Percentiles rank a stretch among this genome's conserved stretches.
phyloP scores from a whole-genome alignment of 2,797 vertebrate genomes.

The Telmatherina bonti region DNA sequence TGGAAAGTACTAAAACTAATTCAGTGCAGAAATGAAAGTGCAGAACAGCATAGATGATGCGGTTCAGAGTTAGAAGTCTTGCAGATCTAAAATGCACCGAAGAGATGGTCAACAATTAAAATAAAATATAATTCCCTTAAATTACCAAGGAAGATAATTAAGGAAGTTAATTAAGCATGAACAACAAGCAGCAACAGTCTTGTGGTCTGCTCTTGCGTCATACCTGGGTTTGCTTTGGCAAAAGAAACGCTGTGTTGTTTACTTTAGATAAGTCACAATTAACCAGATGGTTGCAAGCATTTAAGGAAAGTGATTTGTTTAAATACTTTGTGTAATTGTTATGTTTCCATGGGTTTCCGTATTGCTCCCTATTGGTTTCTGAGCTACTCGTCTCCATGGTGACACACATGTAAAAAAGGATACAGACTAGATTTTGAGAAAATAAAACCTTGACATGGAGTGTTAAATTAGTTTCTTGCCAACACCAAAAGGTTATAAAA shows the following conservation, averaged over 20 bases:
- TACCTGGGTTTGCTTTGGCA: conserved; percentile 36
- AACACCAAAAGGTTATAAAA: not conserved
- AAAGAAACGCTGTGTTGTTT: conserved; percentile 36
- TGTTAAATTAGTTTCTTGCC: not conserved
- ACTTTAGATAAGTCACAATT: conserved; percentile 65
- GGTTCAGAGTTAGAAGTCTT: not conserved
- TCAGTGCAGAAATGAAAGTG: not conserved
- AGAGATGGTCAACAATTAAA: conserved; percentile 58
- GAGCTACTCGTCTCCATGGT: conserved; percentile 9
- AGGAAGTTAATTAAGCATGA: conserved; percentile 72
- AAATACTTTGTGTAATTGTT: conserved; percentile 64
- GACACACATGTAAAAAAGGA: not conserved
- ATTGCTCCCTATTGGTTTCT: conserved; percentile 27
- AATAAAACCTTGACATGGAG: not conserved
- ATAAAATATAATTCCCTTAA: conserved; percentile 52
- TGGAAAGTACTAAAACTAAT: not conserved
- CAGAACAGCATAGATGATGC: not conserved
- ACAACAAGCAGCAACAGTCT: conserved; percentile 61
- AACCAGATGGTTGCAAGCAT: conserved; percentile 60
- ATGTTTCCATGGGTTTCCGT: conserved; percentile 44
- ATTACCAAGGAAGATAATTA: conserved; percentile 65
- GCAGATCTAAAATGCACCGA: conserved; percentile 17
- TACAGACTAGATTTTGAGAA: not conserved
- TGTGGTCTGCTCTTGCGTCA: conserved; percentile 21
- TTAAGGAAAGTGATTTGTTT: conserved; percentile 64